phyloP scores from a whole-genome alignment of 2,888 invertebrate genomes.

The Elgonia sp. region DNA sequence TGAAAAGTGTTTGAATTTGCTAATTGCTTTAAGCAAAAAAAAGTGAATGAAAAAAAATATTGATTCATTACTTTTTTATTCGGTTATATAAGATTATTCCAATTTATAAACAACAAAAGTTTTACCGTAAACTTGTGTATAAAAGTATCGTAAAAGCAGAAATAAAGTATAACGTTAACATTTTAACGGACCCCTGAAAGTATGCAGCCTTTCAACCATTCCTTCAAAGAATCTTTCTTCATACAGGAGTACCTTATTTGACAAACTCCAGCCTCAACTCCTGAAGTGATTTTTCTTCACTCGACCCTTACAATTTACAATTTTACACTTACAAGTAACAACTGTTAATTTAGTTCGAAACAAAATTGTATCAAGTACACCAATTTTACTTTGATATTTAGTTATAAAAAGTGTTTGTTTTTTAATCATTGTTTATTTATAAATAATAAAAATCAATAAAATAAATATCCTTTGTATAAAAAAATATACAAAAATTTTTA shows the following conservation, averaged over 20 bases:
- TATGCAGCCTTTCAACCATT: constrained; percentile 48
- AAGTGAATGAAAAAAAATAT: not conserved
- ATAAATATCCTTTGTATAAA: too few species aligned
- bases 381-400: too few species aligned
- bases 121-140: not conserved
- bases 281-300: constrained; percentile 7
- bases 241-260: constrained; percentile 22
- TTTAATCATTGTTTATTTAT: too few species aligned
- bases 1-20: too few species aligned
- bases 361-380: too few species aligned
- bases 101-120: not conserved
- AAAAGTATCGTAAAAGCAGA: not conserved
- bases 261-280: not conserved
- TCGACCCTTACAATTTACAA: not conserved
- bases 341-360: not conserved
- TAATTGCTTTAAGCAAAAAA: not conserved
- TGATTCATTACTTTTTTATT: not conserved
- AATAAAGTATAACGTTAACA: constrained; percentile 8
- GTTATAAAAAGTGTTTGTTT: too few species aligned
- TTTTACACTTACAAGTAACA: not conserved
- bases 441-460: too few species aligned
- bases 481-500: too few species aligned
- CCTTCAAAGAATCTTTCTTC: constrained; percentile 30
- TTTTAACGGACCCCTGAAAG: constrained; percentile 21
- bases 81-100: not conserved